Evolutionary conservation across 2,113 vertebrate species (phyloP).

Genomic region (Stegostoma tigrinum): DNA sequence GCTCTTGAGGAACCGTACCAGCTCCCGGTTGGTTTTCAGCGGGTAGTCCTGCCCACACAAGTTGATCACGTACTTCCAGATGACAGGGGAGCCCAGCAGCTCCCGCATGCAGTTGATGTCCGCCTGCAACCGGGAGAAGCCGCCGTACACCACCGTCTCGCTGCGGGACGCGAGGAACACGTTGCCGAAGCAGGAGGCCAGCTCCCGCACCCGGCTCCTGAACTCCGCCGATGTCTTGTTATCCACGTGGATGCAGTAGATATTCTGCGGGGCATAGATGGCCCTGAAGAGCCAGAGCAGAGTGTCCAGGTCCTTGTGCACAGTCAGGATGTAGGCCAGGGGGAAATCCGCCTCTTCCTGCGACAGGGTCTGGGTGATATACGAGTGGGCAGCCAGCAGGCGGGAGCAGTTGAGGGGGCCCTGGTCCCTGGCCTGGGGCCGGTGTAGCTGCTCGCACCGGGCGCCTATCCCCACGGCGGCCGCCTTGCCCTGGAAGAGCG

Average conservation of each 20-base stretch:
- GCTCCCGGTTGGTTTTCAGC: slow-evolving; percentile 55
- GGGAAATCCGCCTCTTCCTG: slow-evolving; percentile 51
- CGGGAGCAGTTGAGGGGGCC: background rate
- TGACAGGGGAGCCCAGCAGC: slow-evolving; percentile 21
- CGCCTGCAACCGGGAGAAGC: slow-evolving; percentile 47
- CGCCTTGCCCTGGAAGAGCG: background rate
- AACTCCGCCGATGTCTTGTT: slow-evolving; percentile 43
- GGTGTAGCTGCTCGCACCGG: background rate
- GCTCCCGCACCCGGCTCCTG: slow-evolving; percentile 37
- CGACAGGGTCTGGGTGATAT: slow-evolving; percentile 42
- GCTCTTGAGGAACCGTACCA: slow-evolving; percentile 46
- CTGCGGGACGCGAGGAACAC: slow-evolving; percentile 47
- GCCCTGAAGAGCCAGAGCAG: slow-evolving; percentile 54
- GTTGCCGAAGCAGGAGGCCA: slow-evolving; percentile 54
- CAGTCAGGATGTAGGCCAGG: slow-evolving; percentile 49
- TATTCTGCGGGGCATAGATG: slow-evolving; percentile 57
- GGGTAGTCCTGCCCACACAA: slow-evolving; percentile 60
- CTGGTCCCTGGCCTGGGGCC: background rate
- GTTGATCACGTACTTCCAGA: slow-evolving; percentile 54
- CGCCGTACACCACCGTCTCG: slow-evolving; percentile 48
- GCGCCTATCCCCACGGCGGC: background rate
- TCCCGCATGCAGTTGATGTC: slow-evolving; percentile 52
- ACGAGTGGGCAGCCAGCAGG: background rate
- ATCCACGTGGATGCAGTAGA: slow-evolving; percentile 58
- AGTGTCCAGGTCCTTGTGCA: slow-evolving; percentile 55